These are phyloP conservation scores for Ancistrus triradiatus DNA, from an alignment of 2,113 vertebrate species.

Conservation along the genomic window DNA sequence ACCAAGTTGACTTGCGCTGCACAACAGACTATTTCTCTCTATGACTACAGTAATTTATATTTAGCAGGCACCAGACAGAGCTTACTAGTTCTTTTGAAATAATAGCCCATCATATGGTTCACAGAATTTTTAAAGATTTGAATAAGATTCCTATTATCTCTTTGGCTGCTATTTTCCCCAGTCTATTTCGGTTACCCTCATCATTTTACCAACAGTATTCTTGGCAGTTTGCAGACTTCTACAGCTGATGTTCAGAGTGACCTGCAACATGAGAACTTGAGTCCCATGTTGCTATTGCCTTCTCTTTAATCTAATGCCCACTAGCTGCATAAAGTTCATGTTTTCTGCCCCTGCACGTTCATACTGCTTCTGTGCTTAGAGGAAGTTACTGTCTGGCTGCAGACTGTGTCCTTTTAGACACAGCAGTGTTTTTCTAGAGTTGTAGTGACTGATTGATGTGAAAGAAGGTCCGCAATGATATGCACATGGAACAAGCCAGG, in stretches of 20 bases:
- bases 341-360: neutral
- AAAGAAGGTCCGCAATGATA: neutral
- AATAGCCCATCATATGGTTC: neutral
- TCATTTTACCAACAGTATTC: constrained; percentile 7
- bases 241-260: constrained; percentile 33
- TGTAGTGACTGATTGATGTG: constrained; percentile 15
- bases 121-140: neutral
- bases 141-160: neutral
- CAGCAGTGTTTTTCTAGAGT: constrained; percentile 18
- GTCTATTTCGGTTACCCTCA: constrained; percentile 43
- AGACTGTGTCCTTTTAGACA: neutral
- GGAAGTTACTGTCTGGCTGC: constrained; percentile 15
- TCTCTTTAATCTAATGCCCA: constrained; percentile 1
- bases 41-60: too few relatives aligned
- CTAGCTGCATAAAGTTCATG: neutral
- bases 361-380: neutral
- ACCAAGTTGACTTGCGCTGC: too few relatives aligned
- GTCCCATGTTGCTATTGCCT: neutral
- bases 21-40: too few relatives aligned
- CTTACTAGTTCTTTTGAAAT: too few relatives aligned
- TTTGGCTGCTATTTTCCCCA: constrained; percentile 30
- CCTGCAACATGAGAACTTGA: constrained; percentile 41
- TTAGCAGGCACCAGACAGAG: too few relatives aligned
- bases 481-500: too few relatives aligned
- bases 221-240: constrained; percentile 17